Evolutionary conservation across 2,797 vertebrate species (phyloP).

Genomic region (Chaetodon trifasciatus): DNA sequence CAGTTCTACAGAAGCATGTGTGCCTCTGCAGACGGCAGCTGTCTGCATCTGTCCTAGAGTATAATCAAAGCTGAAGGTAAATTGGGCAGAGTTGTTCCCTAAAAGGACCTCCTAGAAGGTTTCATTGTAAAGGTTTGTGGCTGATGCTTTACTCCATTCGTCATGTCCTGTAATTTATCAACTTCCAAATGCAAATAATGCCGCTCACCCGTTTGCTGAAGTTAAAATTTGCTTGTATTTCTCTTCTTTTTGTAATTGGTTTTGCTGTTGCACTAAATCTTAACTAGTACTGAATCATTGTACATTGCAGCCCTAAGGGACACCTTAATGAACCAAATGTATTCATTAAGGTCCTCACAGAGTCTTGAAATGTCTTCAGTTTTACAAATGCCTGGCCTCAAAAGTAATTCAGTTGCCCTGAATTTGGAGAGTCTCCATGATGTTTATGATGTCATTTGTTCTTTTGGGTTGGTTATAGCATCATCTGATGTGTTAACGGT

Average conservation of each 20-base stretch:
- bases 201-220: neutral
- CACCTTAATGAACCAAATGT: neutral
- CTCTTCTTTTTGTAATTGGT: neutral
- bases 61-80: slow-evolving; percentile 31
- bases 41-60: neutral
- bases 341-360: neutral
- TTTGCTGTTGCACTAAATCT: too few species aligned
- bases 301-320: neutral
- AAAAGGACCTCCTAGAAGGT: slow-evolving; percentile 17
- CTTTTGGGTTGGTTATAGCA: neutral
- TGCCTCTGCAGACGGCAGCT: neutral
- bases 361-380: neutral
- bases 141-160: slow-evolving; percentile 5
- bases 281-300: neutral
- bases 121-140: slow-evolving; percentile 17
- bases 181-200: neutral
- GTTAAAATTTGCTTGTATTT: neutral
- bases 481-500: neutral
- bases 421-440: neutral
- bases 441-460: neutral
- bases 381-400: neutral
- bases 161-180: neutral
- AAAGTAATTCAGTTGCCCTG: neutral
- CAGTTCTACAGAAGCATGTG: too few species aligned
- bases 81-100: slow-evolving; percentile 45